Conservation (phyloP, 1,140 invertebrate genomes). For the Aphidius ervi region DNA sequence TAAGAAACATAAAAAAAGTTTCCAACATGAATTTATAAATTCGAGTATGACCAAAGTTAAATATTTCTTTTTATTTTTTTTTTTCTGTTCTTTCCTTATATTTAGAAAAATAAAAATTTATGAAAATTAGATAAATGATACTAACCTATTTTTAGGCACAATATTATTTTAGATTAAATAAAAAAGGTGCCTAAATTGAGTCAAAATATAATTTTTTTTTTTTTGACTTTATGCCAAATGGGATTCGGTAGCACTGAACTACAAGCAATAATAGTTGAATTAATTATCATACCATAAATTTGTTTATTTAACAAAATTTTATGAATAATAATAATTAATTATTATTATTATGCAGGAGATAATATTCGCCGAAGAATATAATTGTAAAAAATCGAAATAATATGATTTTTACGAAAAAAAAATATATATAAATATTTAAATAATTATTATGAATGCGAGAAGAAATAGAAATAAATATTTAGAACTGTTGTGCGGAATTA, state of each 20-base stretch:
- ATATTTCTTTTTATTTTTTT: slow-evolving; percentile 5
- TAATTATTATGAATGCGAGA: slow-evolving; percentile 19
- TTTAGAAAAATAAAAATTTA: neutral
- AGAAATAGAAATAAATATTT: slow-evolving; percentile 34
- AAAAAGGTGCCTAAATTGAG: neutral
- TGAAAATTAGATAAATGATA: neutral
- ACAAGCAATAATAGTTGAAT: slow-evolving; percentile 47
- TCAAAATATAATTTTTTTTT: slow-evolving; percentile 34
- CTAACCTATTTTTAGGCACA: neutral
- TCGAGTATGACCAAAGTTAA: slow-evolving; percentile 23
- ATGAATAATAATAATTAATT: too few relatives aligned
- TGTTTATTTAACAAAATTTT: slow-evolving; percentile 9
- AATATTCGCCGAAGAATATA: slow-evolving; percentile 30
- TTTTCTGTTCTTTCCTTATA: neutral
- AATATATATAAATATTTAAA: slow-evolving; percentile 28
- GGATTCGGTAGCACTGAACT: slow-evolving; percentile 43
- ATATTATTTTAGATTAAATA: neutral
- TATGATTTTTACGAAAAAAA: too few relatives aligned
- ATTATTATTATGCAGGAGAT: slow-evolving; percentile 23
- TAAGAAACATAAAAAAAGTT: neutral
- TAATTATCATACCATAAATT: neutral
- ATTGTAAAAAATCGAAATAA: slow-evolving; percentile 11
- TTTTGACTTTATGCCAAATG: slow-evolving; percentile 43
- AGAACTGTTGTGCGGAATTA: slow-evolving; percentile 40
- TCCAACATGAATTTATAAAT: too few relatives aligned